Evolutionary conservation across 2,888 invertebrate genomes (phyloP), one percentile per base, ranked within the genome.

Genomic region (Fragum whitleyi): DNA sequence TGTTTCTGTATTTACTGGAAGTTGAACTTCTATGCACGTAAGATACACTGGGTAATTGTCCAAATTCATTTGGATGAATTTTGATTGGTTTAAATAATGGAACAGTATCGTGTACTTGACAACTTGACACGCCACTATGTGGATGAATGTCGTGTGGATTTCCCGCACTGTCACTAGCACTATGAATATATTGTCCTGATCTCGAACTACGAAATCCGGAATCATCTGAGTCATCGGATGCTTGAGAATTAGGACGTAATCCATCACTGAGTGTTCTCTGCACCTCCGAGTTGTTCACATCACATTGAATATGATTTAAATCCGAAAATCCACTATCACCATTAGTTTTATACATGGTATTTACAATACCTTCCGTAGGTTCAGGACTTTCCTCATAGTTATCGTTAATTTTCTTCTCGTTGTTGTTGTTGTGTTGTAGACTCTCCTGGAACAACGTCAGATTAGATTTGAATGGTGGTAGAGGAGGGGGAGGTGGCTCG

Each of bases 161-260:
- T 65, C 87, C 86, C 23, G 83, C 84, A 74, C 88, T 88, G 67
- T 86, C 87, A 72, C 85, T 86, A 73, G 88, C 88, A 87, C 88
- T 88, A 42, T 88, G 88, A 69, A 85, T 77, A 77, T 87, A 90
- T 69, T 89, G 90, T 77, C 89, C 90, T 6, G 90, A 91, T 61
- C 90, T 79, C 2, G 92, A 91, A 86, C 92, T 91, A 21, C 90
- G 87, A 81, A 92, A 92, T 32, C 92, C 92, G 0, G 92, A 92
- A 80, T 92, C 92, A 79, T 92, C 91, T 1, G 92, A 92, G 75
- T 92, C 91, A 65, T 91, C 90, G 32, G 91, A 90, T 3, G 91
- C 90, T 80, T 90, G 91, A n/a, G 92, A 92, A 79, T 90, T 87
- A 19, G 92, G 91, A 32, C 92, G 78, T 62, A 88, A 83, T 72